Base-by-base conservation (phyloP, 1,140 invertebrate species). In the Tyrophagus putrescentiae region DNA sequence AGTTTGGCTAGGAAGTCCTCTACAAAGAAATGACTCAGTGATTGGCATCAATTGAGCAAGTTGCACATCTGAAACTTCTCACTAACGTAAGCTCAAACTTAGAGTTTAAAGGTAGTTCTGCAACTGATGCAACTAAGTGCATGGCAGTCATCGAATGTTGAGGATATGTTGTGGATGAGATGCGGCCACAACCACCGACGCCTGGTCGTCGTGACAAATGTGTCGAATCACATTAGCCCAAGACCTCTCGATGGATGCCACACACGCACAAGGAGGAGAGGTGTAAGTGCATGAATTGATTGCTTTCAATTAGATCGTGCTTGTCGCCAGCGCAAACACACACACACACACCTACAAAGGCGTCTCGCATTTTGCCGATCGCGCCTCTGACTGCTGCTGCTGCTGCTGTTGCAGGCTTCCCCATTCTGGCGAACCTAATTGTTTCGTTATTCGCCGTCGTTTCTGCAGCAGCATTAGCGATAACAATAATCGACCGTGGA, bases 341-440 rank as follows among this genome's bases (percentile, higher is more conserved):
- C 36, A 39, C 13, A 39, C 21, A 39, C n/a, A 21, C 36, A 39
- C 21, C 36, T 39, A 13, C 36, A 39, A 39, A 13, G 21, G 36
- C 21, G 36, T 39, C 36, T 39, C 13, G 36, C 36, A 39, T 21
- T 39, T 13, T 13, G 36, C 36, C 36, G n/a, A n/a, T n/a, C n/a
- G n/a, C n/a, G n/a, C n/a, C n/a, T n/a, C n/a, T n/a, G n/a, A n/a
- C n/a, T n/a, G n/a, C n/a, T n/a, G n/a, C n/a, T n/a, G n/a, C n/a
- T n/a, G n/a, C n/a, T n/a, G n/a, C n/a, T n/a, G n/a, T n/a, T n/a
- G n/a, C n/a, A n/a, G n/a, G n/a, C n/a, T n/a, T n/a, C n/a, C n/a
- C n/a, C n/a, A n/a, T n/a, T n/a, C n/a, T n/a, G n/a, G n/a, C 36
- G 18, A 48, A 48, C 45, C 45, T 48, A 48, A 48, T 48, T 48